Evolutionary conservation across 2,797 vertebrate species (phyloP).

Genomic region (Catostomus latipinnis): DNA sequence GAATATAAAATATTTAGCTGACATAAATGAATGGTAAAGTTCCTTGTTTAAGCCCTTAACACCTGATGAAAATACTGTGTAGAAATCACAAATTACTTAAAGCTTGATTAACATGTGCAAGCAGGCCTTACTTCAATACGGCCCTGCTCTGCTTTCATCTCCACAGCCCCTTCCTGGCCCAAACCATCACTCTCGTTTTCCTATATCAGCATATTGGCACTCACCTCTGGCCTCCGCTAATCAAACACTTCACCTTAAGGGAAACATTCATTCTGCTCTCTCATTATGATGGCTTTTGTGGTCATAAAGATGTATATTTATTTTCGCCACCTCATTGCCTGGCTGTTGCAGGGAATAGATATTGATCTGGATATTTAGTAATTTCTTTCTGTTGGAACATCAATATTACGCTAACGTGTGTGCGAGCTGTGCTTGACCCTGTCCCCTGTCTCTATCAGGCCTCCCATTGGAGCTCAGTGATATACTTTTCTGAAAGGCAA

Average conservation of each 20-base stretch:
- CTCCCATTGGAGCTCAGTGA: conserved; percentile 97
- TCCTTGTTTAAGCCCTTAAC: background rate
- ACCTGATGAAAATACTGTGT: background rate
- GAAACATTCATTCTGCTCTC: conserved; percentile 81
- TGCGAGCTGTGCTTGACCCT: conserved; percentile 92
- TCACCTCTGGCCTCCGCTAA: conserved; percentile 97
- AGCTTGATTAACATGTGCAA: conserved; percentile 49
- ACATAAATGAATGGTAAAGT: background rate
- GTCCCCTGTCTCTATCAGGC: conserved; percentile 84
- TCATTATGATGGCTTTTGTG: conserved; percentile 91
- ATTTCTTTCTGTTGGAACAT: conserved; percentile 95
- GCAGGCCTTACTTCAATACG: conserved; percentile 15
- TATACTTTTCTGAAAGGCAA: conserved; percentile 97
- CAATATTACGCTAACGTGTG: conserved; percentile 94
- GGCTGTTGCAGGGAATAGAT: conserved; percentile 94
- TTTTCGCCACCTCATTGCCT: conserved; percentile 88
- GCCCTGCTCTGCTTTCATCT: conserved; percentile 73
- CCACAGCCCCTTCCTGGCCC: conserved; percentile 77
- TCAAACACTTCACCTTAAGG: conserved; percentile 98
- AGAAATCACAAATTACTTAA: conserved; percentile 25
- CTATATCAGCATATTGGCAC: conserved; percentile 81
- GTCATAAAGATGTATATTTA: conserved; percentile 90
- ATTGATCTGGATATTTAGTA: conserved; percentile 99
- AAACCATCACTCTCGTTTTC: conserved; percentile 74
- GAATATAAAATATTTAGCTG: background rate